phyloP scores from a whole-genome alignment of 2,797 vertebrate species.

The Psittacula echo region DNA sequence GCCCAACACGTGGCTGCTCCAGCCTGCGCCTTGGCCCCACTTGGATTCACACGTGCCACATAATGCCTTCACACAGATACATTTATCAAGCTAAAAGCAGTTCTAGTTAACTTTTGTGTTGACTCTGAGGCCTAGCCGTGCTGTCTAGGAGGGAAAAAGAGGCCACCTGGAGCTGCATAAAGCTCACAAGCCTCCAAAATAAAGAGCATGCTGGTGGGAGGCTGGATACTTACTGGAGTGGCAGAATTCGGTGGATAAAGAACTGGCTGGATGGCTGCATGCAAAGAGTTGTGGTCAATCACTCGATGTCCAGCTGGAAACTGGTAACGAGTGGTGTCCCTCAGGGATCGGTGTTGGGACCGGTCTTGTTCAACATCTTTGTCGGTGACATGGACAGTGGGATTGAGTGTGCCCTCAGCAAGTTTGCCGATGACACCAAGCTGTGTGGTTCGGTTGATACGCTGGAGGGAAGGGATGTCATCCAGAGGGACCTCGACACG shows the following conservation, averaged over 20 bases:
- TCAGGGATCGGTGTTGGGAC: no score
- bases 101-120: background rate
- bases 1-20: background rate
- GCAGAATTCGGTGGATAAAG: background rate
- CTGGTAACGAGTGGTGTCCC: no score
- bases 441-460: no score
- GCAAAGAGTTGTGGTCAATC: no score
- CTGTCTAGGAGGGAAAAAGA: background rate
- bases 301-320: no score
- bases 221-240: background rate
- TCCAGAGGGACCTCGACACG: no score
- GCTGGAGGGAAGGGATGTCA: no score
- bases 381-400: no score
- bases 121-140: background rate
- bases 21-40: background rate
- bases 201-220: background rate
- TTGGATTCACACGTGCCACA: background rate
- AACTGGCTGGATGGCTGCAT: no score
- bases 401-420: no score
- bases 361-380: no score
- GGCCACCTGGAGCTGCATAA: background rate
- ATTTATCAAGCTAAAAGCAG: conserved; percentile 39
- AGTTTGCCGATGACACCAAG: no score
- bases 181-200: background rate
- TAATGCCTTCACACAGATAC: background rate